Base-by-base conservation (phyloP, 2,888 invertebrate genomes). In the Crossocerus cetratus region DNA sequence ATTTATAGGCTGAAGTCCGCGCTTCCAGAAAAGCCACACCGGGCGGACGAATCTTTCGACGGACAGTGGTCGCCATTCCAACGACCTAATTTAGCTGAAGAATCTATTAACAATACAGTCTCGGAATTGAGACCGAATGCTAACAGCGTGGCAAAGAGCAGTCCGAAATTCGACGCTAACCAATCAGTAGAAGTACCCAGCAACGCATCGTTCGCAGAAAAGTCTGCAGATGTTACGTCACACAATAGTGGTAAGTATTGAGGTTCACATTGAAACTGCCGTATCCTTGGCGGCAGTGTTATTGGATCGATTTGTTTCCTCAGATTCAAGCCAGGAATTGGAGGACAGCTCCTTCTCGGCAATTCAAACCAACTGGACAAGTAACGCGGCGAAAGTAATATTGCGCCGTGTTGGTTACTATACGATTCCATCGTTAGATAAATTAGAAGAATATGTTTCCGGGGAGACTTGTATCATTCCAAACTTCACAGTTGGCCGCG, bases 351-450 rank as follows among this genome's bases (percentile, higher is more conserved):
- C 83, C 5, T 56, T 80, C 2, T 76, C 81, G 14, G 61, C 73
- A 16, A 72, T 76, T 3, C 86, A 84, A 69, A 21, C 61, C 5
- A 86, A 86, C 43, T 82, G 83, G 67, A 90, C 91, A 2, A 91
- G 93, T 0, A 94, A 95, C 87, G 94, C 95, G 0, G 94, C 96
- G 0, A 96, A 97, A 1, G 94, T 98, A 4, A 92, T 93, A 5
- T 91, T 97, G 54, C 94, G 93, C 0, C 92, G 97, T 0, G 93
- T 92, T 0, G 98, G 98, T 4, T 99, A 99, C 90, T 99, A 97
- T 89, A 98, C 97, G 0, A 94, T 97, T 74, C 99, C 99, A 0
- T 91, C 95, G 0, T 87, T 98, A 69, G 95, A 97, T 53, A 96
- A 97, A 78, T 92, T 99, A 83, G 93, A 93, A 84, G 93, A 92